Percentiles rank a stretch among this genome's conserved stretches.
Evolutionary conservation across 2,888 invertebrate species (phyloP).

Genomic region (Drosophila nr. perissopoda): DNA sequence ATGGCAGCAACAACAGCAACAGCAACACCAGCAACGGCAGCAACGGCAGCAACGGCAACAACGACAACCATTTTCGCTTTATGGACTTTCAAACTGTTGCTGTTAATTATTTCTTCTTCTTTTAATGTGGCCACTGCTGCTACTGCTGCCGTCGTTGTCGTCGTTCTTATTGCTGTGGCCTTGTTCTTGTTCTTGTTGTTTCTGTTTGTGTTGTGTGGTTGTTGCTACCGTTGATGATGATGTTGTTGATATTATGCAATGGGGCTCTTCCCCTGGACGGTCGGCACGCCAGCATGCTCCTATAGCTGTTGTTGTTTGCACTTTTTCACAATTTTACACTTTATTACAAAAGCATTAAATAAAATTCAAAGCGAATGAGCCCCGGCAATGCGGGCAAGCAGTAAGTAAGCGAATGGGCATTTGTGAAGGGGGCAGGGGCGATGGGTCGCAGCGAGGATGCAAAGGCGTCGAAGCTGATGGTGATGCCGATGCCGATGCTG

Average conservation of each 20-base stretch:
- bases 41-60: slow-evolving; percentile 9
- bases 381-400: slow-evolving; percentile 41
- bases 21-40: slow-evolving; percentile 2
- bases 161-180: slow-evolving; percentile 17
- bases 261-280: slow-evolving; percentile 38
- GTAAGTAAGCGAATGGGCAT: slow-evolving; percentile 33
- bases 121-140: slow-evolving; percentile 74
- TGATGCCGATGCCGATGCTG: background rate
- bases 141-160: slow-evolving; percentile 23
- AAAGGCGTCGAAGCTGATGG: slow-evolving; percentile 7
- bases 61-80: slow-evolving; percentile 72
- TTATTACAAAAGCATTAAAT: slow-evolving; percentile 82
- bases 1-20: slow-evolving; percentile 36
- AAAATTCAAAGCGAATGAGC: slow-evolving; percentile 79
- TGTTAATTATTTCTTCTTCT: slow-evolving; percentile 80
- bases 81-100: slow-evolving; percentile 80
- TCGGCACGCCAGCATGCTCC: background rate
- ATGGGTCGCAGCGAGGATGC: background rate
- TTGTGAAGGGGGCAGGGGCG: background rate
- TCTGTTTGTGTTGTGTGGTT: slow-evolving; percentile 25
- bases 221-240: slow-evolving; percentile 69
- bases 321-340: slow-evolving; percentile 80
- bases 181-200: slow-evolving; percentile 60
- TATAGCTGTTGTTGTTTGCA: slow-evolving; percentile 68
- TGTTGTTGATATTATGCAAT: slow-evolving; percentile 77